Percentiles rank a stretch among this genome's conserved stretches.
phyloP scores from a whole-genome alignment of 2,113 vertebrate genomes.

The Silurus meridionalis region DNA sequence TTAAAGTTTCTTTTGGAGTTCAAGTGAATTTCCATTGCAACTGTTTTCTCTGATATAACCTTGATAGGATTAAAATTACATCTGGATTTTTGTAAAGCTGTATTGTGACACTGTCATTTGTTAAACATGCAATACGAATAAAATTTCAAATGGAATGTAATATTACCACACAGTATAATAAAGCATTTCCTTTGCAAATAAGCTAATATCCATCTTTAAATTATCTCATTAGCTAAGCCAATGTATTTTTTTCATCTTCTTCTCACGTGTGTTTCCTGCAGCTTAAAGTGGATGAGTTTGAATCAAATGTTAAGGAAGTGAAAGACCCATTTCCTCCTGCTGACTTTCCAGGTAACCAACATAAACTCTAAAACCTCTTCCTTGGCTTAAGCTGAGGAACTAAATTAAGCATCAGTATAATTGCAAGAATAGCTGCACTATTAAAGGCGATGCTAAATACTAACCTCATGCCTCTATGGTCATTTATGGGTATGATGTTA shows the following conservation, averaged over 20 bases:
- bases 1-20: background rate
- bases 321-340: slow-evolving; percentile 97
- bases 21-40: background rate
- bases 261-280: slow-evolving; percentile 61
- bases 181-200: background rate
- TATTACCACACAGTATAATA: background rate
- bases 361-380: background rate
- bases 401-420: slow-evolving; percentile 29
- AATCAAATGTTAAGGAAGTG: slow-evolving; percentile 95
- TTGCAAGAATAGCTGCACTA: slow-evolving; percentile 40
- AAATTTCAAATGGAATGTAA: background rate
- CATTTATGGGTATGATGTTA: slow-evolving; percentile 54
- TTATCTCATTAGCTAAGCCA: background rate
- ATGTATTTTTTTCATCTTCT: too few species aligned
- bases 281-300: slow-evolving; percentile 97
- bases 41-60: background rate
- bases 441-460: slow-evolving; percentile 42
- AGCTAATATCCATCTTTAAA: background rate
- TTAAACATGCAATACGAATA: background rate
- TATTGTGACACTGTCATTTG: background rate
- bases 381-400: background rate
- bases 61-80: background rate
- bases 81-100: background rate
- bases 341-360: slow-evolving; percentile 89
- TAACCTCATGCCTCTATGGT: slow-evolving; percentile 26